Percentiles rank a stretch among this genome's conserved stretches.
phyloP scores from a whole-genome alignment of 2,797 vertebrate species.

The Lerista edwardsae region DNA sequence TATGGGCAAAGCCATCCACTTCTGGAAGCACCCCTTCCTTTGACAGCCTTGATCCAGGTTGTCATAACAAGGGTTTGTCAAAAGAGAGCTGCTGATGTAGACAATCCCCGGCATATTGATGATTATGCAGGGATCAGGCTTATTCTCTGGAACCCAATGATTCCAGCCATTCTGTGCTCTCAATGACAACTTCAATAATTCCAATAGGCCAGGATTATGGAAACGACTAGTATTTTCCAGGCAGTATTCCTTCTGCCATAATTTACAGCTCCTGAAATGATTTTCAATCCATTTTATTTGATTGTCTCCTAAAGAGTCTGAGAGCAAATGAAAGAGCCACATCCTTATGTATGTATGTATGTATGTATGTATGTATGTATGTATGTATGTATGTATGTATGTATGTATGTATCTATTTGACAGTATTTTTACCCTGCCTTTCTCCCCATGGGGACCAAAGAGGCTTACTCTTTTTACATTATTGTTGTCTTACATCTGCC shows the following conservation, averaged over 20 bases:
- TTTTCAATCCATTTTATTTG: background rate
- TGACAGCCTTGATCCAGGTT: background rate
- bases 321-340: background rate
- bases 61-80: background rate
- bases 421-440: too few species aligned
- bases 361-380: too few species aligned
- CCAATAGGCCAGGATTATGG: background rate
- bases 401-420: too few species aligned
- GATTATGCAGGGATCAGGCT: background rate
- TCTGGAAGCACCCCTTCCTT: background rate
- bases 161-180: background rate
- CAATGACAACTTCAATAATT: background rate
- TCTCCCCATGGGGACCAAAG: too few species aligned
- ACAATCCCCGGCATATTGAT: background rate
- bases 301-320: background rate
- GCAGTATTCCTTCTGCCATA: background rate
- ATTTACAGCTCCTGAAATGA: too few species aligned
- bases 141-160: background rate
- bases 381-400: too few species aligned
- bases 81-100: background rate
- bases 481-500: too few species aligned
- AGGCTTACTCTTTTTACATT: too few species aligned
- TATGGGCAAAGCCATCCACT: conserved; percentile 17
- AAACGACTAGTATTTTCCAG: background rate
- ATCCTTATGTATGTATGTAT: too few species aligned